Evolutionary conservation across 1,140 invertebrate genomes (phyloP).

Genomic region (Bombus fervidus): DNA sequence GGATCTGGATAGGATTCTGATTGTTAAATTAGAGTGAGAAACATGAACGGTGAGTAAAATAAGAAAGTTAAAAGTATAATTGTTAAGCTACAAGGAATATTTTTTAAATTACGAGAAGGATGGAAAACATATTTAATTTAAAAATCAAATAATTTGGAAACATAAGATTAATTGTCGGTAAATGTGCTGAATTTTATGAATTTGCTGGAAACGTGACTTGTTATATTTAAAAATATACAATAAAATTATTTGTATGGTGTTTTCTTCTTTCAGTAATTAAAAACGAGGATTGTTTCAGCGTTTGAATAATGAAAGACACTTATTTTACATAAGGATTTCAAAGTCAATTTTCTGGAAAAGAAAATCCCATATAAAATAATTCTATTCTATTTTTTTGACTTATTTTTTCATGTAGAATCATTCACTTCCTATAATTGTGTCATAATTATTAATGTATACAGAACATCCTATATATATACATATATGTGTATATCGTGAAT

Average conservation of each 20-base stretch:
- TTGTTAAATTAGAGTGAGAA: no score
- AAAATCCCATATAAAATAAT: not conserved
- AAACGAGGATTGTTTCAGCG: not conserved
- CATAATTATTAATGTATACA: not conserved
- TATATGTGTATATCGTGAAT: not conserved
- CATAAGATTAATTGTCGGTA: no score
- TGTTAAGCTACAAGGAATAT: no score
- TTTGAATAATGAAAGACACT: not conserved
- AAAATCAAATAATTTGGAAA: no score
- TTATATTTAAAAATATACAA: not conserved
- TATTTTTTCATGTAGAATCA: not conserved
- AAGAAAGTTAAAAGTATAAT: no score
- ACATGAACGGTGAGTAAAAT: no score
- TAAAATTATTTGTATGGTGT: no score
- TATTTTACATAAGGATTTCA: no score
- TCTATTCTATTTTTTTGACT: not conserved
- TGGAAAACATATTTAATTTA: no score
- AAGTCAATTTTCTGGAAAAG: not conserved
- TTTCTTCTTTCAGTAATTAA: not conserved
- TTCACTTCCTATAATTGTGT: not conserved
- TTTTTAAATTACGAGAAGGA: no score
- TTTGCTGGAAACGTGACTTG: not conserved
- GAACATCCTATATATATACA: not conserved
- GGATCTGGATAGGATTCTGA: no score
- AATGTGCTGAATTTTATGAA: no score